Base-by-base conservation (phyloP, 2,797 vertebrate species). In the Lagorchestes hirsutus region DNA sequence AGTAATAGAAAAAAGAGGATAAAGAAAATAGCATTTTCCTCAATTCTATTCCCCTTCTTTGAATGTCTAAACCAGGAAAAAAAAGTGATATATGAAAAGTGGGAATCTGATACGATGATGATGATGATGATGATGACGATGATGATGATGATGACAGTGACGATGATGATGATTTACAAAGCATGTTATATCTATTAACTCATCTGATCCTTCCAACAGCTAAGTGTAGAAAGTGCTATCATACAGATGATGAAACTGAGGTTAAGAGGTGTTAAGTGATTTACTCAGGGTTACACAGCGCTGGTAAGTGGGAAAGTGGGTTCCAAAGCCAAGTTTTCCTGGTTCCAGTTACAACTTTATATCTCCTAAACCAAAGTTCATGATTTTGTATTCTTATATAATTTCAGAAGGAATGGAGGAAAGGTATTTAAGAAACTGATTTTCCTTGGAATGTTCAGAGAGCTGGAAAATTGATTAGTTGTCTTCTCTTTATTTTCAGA, bases 401-500 rank as follows among this genome's bases (percentile, higher is more conserved):
- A 46, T 46, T 46, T 27, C 22, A 82, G 40, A 46, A 56, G 67
- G 40, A 90, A 58, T 4, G 55, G 10, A 12, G 29, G 16, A 59
- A 10, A 90, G 24, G 22, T 13, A 67, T 67, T 27, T 59, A n/a
- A 92, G 91, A 54, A 90, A 52, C 31, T 50, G 56, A 58, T 9
- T 28, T 93, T 2, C 29, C 54, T n/a, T n/a, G 40, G 58, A 54
- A 52, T 54, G 31, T 1, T 6, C 54, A 55, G 12, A 95, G 50
- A 93, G 55, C 50, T 91, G 92, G n/a, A 93, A 93, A 24, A 29
- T 27, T 50, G 4, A n/a, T 58, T 96, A 1, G 52, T 90, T 3
- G 0, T 90, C 96, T 82, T 94, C 6, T 28, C 57, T 40, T 28
- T 92, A 87, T 93, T 97, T 94, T 96, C 67, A 95, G 95, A 97